Evolutionary conservation across 2,113 vertebrate genomes (phyloP).

Genomic region (Craseonycteris thonglongyai): DNA sequence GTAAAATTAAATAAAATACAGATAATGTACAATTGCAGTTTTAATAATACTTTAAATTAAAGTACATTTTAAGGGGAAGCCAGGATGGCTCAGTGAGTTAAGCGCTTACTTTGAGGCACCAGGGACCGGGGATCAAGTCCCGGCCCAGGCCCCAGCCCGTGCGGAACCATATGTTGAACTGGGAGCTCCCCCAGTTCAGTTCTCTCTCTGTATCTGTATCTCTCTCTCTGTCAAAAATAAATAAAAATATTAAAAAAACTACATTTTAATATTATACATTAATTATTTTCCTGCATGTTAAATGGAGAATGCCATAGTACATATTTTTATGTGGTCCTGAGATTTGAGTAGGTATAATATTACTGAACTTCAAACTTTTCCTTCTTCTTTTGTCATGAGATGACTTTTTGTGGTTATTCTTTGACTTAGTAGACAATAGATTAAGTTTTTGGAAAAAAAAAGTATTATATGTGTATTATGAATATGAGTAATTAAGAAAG

Average conservation of each 20-base stretch:
- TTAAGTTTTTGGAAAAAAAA: background rate
- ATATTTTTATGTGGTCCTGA: background rate
- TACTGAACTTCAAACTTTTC: background rate
- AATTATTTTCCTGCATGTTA: background rate
- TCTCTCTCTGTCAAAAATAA: too few species aligned
- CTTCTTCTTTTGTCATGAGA: background rate
- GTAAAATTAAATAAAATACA: background rate
- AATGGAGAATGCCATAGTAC: background rate
- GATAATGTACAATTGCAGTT: background rate
- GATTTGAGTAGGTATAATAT: background rate
- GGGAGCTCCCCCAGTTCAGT: too few species aligned
- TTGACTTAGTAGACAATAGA: background rate
- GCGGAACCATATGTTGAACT: too few species aligned
- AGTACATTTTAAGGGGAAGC: too few species aligned
- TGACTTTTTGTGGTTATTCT: background rate
- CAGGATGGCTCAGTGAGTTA: too few species aligned
- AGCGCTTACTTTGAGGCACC: too few species aligned
- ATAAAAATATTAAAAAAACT: background rate
- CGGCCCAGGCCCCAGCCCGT: too few species aligned
- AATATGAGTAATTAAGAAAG: background rate
- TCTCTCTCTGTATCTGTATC: too few species aligned
- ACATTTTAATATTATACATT: background rate
- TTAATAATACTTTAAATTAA: background rate
- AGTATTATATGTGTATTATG: background rate
- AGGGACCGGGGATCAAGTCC: too few species aligned